Evolutionary conservation across 2,797 vertebrate species (phyloP), one percentile per base, ranked within the genome.

Genomic region (Malurus leucopterus): DNA sequence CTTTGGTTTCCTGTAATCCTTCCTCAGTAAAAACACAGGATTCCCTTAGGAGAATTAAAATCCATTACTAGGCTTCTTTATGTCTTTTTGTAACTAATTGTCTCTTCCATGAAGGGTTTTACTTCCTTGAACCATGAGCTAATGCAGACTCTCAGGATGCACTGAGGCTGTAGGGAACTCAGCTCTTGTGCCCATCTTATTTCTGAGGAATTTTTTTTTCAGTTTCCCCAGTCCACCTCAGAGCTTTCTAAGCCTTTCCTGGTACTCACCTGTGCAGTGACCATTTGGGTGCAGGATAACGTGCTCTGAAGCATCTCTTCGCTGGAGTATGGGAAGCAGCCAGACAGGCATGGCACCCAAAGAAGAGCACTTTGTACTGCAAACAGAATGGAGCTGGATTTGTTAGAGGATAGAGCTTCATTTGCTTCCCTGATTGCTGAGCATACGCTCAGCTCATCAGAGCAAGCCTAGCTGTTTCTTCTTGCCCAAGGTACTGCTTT

Each of bases 1-100:
- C 91, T 96, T 92, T 68, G 86, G 96, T 96, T 97, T 97, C 97
- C 97, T 97, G 96, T 96, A 97, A 97, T 96, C 95, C 92, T 95
- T 96, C 84, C 95, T 95, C 89, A 93, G 84, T 82, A 91, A 78
- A 97, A 97, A 96, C 96, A 97, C 70, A 73, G 59, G 76, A 96
- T 95, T 97, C 96, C 97, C 96, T 91, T 71, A 95, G 94, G 96
- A 96, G 88, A 88, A 79, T 86, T 92, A 85, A 94, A 95, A 88
- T 89, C 93, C 88, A 92, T 96, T 95, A 86, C 79, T 84, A 87
- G 92, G 75, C 95, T 95, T 95, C 88, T 86, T 91, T 90, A 72
- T 81, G 61, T 89, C 53, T 88, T 40, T 89, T 92, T 55, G 41
- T 69, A 78, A 46, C 38, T 92, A 80, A 84, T 84, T 92, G 58